Conservation (phyloP, 1,140 invertebrate species). For the Tribolium castaneum region DNA sequence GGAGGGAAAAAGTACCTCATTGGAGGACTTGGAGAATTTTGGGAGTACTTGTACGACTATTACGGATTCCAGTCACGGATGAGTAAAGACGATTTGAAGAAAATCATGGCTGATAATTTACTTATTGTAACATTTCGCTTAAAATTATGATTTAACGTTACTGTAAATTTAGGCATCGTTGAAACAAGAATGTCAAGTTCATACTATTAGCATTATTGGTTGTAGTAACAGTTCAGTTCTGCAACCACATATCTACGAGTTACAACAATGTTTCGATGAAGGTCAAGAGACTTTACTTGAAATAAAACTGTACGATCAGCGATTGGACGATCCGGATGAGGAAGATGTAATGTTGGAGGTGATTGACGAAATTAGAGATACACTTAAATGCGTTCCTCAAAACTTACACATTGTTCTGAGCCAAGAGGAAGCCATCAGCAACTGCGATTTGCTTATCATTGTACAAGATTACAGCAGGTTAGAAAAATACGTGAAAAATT, state of each 20-base stretch:
- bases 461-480: constrained; percentile 42
- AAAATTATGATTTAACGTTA: neutral
- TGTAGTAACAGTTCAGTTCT: neutral
- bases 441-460: constrained; percentile 50
- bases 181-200: neutral
- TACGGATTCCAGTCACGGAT: constrained; percentile 67
- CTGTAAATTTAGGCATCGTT: neutral
- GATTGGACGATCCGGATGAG: neutral
- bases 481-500: neutral
- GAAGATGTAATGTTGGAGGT: constrained; percentile 1
- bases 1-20: constrained; percentile 67
- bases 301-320: constrained; percentile 34
- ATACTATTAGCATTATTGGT: neutral
- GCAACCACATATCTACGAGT: neutral
- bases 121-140: neutral
- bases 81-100: constrained; percentile 62
- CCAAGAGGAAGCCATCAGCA: constrained; percentile 30
- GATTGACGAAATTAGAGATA: constrained; percentile 12
- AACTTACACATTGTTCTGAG: constrained; percentile 13
- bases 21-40: constrained; percentile 67
- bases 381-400: neutral
- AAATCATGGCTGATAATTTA: constrained; percentile 26
- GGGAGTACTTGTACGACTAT: constrained; percentile 69
- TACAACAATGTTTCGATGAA: neutral
- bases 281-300: neutral